phyloP scores from a whole-genome alignment of 1,140 invertebrate species.

The Cataglyphis hispanica region DNA sequence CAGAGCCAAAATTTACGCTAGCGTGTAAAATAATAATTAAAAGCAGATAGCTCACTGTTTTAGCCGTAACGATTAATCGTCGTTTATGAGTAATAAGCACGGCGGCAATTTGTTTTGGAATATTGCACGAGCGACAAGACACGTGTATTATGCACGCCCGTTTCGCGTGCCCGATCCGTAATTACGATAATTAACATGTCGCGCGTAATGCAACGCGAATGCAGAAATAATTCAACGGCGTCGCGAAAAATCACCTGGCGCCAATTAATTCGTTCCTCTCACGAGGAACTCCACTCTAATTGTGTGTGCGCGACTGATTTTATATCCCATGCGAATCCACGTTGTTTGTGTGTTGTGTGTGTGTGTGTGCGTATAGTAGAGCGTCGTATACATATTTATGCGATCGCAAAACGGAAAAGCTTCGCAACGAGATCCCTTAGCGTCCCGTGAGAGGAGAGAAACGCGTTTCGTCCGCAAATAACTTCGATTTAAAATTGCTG shows the following conservation, averaged over 20 bases:
- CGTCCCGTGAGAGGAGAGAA: neutral
- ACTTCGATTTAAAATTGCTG: constrained; percentile 32
- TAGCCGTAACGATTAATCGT: constrained; percentile 60
- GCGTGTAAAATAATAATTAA: constrained; percentile 56
- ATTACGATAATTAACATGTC: constrained; percentile 62
- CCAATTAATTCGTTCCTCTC: constrained; percentile 33
- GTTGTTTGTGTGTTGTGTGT: neutral
- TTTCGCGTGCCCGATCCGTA: constrained; percentile 40
- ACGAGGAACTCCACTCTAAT: constrained; percentile 36
- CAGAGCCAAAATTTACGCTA: neutral
- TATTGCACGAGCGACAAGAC: constrained; percentile 53
- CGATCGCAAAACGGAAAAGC: neutral
- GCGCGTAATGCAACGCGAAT: constrained; percentile 46
- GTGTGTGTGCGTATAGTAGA: neutral
- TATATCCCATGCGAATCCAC: neutral
- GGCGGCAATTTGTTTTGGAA: constrained; percentile 52
- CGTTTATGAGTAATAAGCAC: constrained; percentile 62
- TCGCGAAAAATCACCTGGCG: constrained; percentile 38
- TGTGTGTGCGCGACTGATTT: constrained; percentile 28
- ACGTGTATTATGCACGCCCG: constrained; percentile 40
- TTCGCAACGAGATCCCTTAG: neutral
- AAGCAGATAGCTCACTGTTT: constrained; percentile 52
- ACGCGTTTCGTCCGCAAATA: constrained; percentile 23
- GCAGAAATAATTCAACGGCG: constrained; percentile 42
- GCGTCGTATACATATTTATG: neutral